Evolutionary conservation across 2,113 vertebrate genomes (phyloP), one percentile per base, ranked within the genome.

Genomic region (Orycteropus afer): DNA sequence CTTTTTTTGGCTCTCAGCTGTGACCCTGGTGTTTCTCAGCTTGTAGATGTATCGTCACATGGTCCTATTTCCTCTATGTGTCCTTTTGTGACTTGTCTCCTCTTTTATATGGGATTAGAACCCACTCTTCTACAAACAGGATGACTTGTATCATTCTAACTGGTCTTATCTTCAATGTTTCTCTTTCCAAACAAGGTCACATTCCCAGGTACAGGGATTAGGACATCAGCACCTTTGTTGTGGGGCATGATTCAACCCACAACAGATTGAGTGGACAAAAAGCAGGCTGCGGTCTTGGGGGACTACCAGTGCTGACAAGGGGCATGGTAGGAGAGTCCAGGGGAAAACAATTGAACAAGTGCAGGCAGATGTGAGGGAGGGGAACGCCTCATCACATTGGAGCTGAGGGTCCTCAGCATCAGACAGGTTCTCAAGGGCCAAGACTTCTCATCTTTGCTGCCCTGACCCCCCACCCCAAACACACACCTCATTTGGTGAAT

Each of bases 271-370:
- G 2, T 40, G 5, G 3, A 4, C 10, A 34, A n/a, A 34, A 2
- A 15, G 7, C 0, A 2, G 5, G 14, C 20, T 51, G 8, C 17
- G 45, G 47, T 17, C 27, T 7, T 7, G 32, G 55, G 45, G 18
- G 27, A 13, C 11, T 9, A 9, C 25, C 1, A 0, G 25, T 32
- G 34, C 32, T 34, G 3, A 1, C 40, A 12, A 3, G 5, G 23
- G 9, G 8, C 10, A 0, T 0, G 2, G 69, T 27, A 32, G 74
- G 37, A 3, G 15, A 12, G 2, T 14, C 14, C 2, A 7, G 0
- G 18, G 7, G 0, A 51, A 25, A 5, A 0, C 3, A 18, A 18
- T 3, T 45, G 42, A 65, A 18, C 53, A 34, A 65, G 8, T 40
- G 23, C 0, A 9, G 47, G 49, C 32, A 0, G 49, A 25, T 0